A percentile compares a stretch with the other conserved stretches of the same genome.
phyloP scores from a whole-genome alignment of 2,888 invertebrate species.

The Euzophera pinguis region DNA sequence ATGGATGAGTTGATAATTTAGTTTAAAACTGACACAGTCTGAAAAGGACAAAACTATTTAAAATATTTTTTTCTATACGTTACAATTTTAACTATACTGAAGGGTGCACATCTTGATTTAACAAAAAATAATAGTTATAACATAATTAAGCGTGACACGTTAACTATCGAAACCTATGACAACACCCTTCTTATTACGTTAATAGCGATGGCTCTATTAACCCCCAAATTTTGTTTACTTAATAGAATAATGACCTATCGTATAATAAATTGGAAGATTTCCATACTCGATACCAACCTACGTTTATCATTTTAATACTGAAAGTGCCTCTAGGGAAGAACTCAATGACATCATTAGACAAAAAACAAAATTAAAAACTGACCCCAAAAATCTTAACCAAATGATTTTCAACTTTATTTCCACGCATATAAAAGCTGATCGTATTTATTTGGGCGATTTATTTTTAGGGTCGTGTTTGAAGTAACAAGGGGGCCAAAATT shows the following conservation, averaged over 20 bases:
- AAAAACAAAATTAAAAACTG: conserved; percentile 18
- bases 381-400: neutral
- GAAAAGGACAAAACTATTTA: too few relatives aligned
- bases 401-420: conserved; percentile 19
- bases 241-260: conserved; percentile 77
- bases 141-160: conserved; percentile 15
- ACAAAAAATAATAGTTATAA: conserved; percentile 6
- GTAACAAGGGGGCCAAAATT: conserved; percentile 46
- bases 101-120: neutral
- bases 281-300: conserved; percentile 67
- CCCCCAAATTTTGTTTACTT: conserved; percentile 71
- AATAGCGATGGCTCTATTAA: conserved; percentile 71
- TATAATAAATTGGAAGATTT: conserved; percentile 79
- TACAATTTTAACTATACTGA: neutral
- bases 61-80: too few relatives aligned
- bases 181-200: conserved; percentile 46
- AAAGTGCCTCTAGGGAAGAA: conserved; percentile 65
- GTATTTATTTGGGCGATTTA: neutral
- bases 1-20: too few relatives aligned
- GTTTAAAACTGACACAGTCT: too few relatives aligned
- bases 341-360: conserved; percentile 64
- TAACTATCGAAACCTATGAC: conserved; percentile 30
- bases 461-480: conserved; percentile 20
- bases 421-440: conserved; percentile 2
- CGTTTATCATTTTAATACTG: conserved; percentile 77